Base-by-base conservation (phyloP, 2,797 vertebrate species). In the Microctenopoma steveboyesi region DNA sequence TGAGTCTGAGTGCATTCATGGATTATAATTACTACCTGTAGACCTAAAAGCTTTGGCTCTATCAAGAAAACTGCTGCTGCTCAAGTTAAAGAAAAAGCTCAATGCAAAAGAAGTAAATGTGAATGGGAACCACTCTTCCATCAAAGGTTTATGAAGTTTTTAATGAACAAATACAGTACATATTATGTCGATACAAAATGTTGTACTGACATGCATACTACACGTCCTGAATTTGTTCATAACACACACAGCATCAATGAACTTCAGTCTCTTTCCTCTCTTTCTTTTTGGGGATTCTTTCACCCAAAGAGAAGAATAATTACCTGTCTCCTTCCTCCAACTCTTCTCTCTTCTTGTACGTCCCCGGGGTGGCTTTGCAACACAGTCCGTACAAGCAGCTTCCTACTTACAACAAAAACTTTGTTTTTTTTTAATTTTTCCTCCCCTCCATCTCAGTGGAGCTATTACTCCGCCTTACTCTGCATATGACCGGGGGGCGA, bases 331-430 rank as follows among this genome's bases (percentile, higher is more conserved):
- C 61, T 52, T 76, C 56, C 42, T 40, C 52, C 65, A 28, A 76
- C 68, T 78, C 73, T 48, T 71, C 72, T 39, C 68, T 76, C 69
- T 71, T 82, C 78, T 71, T 80, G 61, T 58, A 27, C 53, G 47
- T 82, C 86, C 61, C 72, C 47, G 22, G 76, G 72, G 79, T 73
- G 49, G 33, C 68, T 84, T 76, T 80, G 70, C 74, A 79, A 70
- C 62, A 33, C 9, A 1, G 65, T 56, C 69, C 65, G 68, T 81
- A 83, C 64, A 63, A 88, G 79, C 73, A 47, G 33, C 68, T 84
- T 76, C 78, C 63, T 78, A 76, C 72, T 15, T 74, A 89, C 79
- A 87, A 85, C 82, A 83, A 83, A 88, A 85, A 81, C 74, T 77
- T 76, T 82, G 62, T 84, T 50, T 60, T 57, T 71, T 78, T 65